Conservation (phyloP, 2,113 vertebrate genomes). For the Anguilla japonica region DNA sequence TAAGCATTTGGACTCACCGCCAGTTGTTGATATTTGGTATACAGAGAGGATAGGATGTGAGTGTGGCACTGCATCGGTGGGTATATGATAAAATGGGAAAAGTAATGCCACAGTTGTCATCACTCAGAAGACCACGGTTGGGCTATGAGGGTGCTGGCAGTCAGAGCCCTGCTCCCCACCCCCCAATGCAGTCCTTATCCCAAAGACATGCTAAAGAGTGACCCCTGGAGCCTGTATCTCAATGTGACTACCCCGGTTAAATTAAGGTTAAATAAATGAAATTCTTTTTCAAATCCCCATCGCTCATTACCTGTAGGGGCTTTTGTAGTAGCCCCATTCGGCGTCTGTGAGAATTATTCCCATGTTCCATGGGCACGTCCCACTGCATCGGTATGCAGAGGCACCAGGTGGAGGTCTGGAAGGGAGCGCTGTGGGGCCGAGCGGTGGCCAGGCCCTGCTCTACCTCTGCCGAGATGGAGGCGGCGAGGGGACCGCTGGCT, state of each 20-base stretch:
- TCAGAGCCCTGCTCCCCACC: conserved; percentile 22
- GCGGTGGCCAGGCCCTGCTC: conserved; percentile 25
- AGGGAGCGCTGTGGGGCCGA: conserved; percentile 37
- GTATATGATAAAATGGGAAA: too few relatives aligned
- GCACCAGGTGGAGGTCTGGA: conserved; percentile 34
- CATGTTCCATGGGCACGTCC: conserved; percentile 32
- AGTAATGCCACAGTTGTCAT: too few relatives aligned
- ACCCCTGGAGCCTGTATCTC: too few relatives aligned
- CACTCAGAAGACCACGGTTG: too few relatives aligned
- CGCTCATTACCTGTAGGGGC: background rate
- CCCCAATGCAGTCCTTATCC: conserved; percentile 28
- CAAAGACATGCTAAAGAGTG: too few relatives aligned
- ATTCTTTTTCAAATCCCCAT: background rate
- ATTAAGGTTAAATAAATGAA: too few relatives aligned
- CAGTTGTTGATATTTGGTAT: background rate
- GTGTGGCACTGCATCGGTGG: conserved; percentile 26
- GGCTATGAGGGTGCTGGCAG: too few relatives aligned
- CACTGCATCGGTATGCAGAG: conserved; percentile 46
- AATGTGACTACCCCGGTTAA: too few relatives aligned
- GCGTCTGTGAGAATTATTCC: conserved; percentile 51
- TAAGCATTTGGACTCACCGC: background rate
- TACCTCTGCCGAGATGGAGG: conserved; percentile 16
- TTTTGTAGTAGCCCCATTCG: conserved; percentile 22
- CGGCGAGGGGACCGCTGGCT: conserved; percentile 33
- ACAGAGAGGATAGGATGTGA: background rate